Evolutionary conservation across 2,113 vertebrate species (phyloP), one percentile per base, ranked within the genome.

Genomic region (Oreotrochilus melanogaster): DNA sequence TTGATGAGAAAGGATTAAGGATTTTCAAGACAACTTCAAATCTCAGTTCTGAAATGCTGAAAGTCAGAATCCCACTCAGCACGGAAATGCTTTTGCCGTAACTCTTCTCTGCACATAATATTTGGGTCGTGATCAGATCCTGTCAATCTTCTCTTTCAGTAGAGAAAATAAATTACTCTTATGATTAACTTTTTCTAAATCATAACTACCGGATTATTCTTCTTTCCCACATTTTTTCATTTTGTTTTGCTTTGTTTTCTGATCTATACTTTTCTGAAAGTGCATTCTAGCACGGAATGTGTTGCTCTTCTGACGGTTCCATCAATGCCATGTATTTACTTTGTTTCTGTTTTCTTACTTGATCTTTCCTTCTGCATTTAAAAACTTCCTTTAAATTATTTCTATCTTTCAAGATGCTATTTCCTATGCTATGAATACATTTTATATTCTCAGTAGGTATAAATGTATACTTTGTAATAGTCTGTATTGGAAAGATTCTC

Each of bases 281-380:
- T 6, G 6, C 6, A 39, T 28, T 30, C 15, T 8, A 73, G 21
- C 23, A 60, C 0, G 43, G 31, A 6, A 53, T 5, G 1, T 9
- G 7, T 30, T 62, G 15, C 28, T 51, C 25, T 83, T 65, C 23
- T 48, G 14, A 86, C 53, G 14, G 18, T 31, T 61, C 61, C 45
- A 71, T 21, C 1, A 1, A 43, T 18, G 11, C 8, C n/a, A 66
- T 1, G 0, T 21, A 54, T 35, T 50, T 16, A 31, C 9, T 22
- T 23, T 62, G 30, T 62, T 60, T 56, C 17, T 83, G 18, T 62
- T 71, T 66, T 73, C 39, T 65, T 89, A 31, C 18, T 33, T 73
- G 24, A 37, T 56, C 5, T 60, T 57, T 61, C 47, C 24, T 31
- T 51, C 25, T 86, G 12, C 16, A 39, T 57, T 70, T 25, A 71